Evolutionary conservation across 1,140 invertebrate genomes (phyloP), one percentile per base, ranked within the genome.

Genomic region (Arion vulgaris): DNA sequence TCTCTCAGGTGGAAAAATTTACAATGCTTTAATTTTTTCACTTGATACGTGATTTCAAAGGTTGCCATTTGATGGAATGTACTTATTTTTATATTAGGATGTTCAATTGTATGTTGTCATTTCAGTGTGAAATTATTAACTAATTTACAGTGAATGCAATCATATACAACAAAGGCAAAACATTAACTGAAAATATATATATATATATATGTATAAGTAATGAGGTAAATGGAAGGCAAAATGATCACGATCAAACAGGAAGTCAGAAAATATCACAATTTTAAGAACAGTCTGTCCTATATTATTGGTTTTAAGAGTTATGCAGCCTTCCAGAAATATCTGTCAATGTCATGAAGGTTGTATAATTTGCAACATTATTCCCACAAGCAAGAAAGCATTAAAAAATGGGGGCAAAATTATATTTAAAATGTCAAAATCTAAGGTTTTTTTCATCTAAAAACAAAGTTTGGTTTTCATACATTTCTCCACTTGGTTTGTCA

Each of bases 221-320:
- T 66, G 62, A 66, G 62, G 62, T 66, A 66, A 32, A 66, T 32
- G 62, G 62, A 66, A 66, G 62, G 62, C 62, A 66, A 66, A 66
- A 66, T 66, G 28, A 66, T 17, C 62, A 66, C 9, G 1, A 66
- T 66, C 62, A 66, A 66, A 66, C 17, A 5, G 62, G 62, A 66
- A 66, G 62, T 32, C 0, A 7, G 32, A 66, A n/a, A 66, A 66
- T 66, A 66, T 66, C 62, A 66, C 62, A 66, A 32, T 66, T 23
- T 57, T 9, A 57, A 23, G 53, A 57, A 57, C 53, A 11, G 53
- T 4, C 41, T 45, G 26, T 57, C 23, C 17, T 57, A 57, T 57
- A 49, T 57, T 57, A 57, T 57, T 5, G 23, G 15, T 57, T 57
- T 23, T 57, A 19, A 57, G 9, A 11, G 45, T 11, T 49, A 49